Base-by-base conservation (phyloP, 2,113 vertebrate genomes). In the Brienomyrus longianalis region DNA sequence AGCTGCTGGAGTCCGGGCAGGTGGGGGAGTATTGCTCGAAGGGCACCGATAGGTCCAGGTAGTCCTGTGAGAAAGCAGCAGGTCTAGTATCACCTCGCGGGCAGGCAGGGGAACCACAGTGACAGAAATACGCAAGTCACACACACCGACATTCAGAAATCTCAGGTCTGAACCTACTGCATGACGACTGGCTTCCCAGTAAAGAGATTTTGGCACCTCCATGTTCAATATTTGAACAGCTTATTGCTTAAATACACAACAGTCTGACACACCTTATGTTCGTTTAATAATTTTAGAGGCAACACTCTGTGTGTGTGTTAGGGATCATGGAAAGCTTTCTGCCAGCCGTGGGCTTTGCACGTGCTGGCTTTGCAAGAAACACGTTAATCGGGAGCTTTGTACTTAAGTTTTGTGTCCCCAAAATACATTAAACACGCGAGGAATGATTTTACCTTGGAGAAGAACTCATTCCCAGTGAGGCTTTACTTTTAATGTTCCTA, bases 21-120 rank as follows among this genome's bases (percentile, higher is more conserved):
- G 97, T 96, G 0, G 98, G 98, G 0, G 98, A 99, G 93, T 99
- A 99, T 95, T 99, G 98, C 94, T 99, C 98, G 0, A 99, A 99
- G 31, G 98, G 97, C 91, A 97, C 98, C 0, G 98, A 98, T 89
- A 99, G 96, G 95, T 99, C 98, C 94, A 99, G 80, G 48, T 95
- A 95, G 92, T 95, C 95, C 95, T 95, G 94, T 89, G 56, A 91
- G 88, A 54, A 88, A 83, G 89, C 3, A 21, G 9, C 23, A 21
- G 39, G 43, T 1, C 50, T 62, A 77, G 31, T 23, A 48, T 80
- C 47, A 89, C 48, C 1, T 8, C 13, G 7, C 6, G n/a, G 39
- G 15, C 17, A 17, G 17, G 8, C 27, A 39, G 35, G 35, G 39
- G 74, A 35, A 17, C 5, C 35, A 43, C 35, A 39, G 15, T 15